A percentile compares a stretch with the other conserved stretches of the same genome.
Evolutionary conservation across 2,113 vertebrate species (phyloP).

Genomic region (Rhinichthys klamathensis): DNA sequence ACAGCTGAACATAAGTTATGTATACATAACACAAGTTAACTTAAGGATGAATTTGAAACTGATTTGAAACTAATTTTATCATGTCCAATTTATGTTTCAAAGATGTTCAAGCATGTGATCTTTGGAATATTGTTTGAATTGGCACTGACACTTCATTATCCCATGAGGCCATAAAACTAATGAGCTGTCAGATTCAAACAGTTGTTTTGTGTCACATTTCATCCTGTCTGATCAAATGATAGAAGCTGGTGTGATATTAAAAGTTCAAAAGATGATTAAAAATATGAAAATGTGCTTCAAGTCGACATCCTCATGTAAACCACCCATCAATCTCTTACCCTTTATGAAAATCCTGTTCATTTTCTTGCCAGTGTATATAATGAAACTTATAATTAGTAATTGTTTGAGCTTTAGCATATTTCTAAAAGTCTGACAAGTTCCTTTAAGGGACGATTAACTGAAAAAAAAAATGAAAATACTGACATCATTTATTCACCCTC

Average conservation of each 20-base stretch:
- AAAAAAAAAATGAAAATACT: no score
- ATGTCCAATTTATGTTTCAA: not conserved
- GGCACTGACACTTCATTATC: not conserved
- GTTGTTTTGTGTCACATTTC: not conserved
- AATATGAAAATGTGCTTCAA: not conserved
- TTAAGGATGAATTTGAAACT: not conserved
- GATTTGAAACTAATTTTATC: no score
- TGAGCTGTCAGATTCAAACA: not conserved
- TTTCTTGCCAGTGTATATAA: not conserved
- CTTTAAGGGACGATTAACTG: not conserved
- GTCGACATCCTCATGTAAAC: not conserved
- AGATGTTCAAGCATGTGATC: not conserved
- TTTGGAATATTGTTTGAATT: not conserved
- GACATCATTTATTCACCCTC: no score
- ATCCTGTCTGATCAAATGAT: not conserved
- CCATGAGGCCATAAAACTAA: not conserved
- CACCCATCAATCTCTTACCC: not conserved
- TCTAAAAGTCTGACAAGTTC: not conserved
- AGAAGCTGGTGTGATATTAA: not conserved
- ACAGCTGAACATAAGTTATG: not conserved
- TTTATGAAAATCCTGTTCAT: not conserved
- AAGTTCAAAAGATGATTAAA: not conserved
- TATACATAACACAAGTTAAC: no score
- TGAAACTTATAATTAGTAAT: not conserved
- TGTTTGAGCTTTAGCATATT: not conserved